These are phyloP conservation scores for Carcina quercana DNA, from an alignment of 2,888 invertebrate species.

Conservation along the genomic window DNA sequence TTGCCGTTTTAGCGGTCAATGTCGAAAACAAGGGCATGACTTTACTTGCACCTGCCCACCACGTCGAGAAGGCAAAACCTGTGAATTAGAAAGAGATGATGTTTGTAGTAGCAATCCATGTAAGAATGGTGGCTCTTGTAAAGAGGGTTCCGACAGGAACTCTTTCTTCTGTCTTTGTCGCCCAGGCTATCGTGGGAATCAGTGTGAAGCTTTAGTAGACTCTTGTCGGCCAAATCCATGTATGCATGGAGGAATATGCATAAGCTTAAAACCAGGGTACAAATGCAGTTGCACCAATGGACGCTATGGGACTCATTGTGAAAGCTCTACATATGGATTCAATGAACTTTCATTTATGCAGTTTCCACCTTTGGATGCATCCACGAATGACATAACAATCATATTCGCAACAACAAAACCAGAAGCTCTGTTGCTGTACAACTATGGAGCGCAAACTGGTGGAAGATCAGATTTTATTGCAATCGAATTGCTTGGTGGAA, in stretches of 20 bases:
- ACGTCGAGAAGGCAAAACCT: constrained; percentile 86
- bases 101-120: constrained; percentile 91
- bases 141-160: constrained; percentile 89
- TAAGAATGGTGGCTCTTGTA: constrained; percentile 93
- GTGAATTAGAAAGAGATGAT: constrained; percentile 88
- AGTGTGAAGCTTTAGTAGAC: constrained; percentile 91
- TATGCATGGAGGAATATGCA: constrained; percentile 90
- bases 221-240: constrained; percentile 97
- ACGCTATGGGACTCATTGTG: constrained; percentile 92
- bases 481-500: constrained; percentile 89
- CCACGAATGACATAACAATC: constrained; percentile 92
- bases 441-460: constrained; percentile 90
- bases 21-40: constrained; percentile 87
- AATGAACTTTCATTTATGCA: constrained; percentile 92
- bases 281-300: constrained; percentile 90
- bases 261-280: constrained; percentile 91
- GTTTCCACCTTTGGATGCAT: constrained; percentile 88
- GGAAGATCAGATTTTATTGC: constrained; percentile 95
- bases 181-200: constrained; percentile 92
- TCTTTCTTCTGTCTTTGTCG: constrained; percentile 95
- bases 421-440: constrained; percentile 91
- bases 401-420: constrained; percentile 93
- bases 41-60: constrained; percentile 88
- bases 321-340: constrained; percentile 93
- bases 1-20: constrained; percentile 88